Percentiles rank a stretch among this genome's conserved stretches.
Conservation (phyloP, 2,888 invertebrate genomes). For the Bellardia bayeri region DNA sequence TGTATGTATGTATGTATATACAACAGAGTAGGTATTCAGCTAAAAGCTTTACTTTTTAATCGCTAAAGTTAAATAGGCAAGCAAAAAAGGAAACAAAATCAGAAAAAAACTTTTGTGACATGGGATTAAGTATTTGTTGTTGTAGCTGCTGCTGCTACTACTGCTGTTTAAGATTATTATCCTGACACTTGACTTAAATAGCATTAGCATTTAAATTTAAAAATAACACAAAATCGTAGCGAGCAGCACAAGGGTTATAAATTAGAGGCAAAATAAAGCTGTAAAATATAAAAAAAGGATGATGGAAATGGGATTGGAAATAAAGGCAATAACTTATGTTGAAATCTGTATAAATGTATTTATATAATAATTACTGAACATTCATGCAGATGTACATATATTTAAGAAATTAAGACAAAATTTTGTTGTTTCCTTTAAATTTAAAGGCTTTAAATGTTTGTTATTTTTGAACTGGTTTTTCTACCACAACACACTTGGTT, state of each 20-base stretch:
- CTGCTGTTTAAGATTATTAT: conserved; percentile 54
- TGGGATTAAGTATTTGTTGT: conserved; percentile 53
- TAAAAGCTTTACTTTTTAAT: conserved; percentile 51
- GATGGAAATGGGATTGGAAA: neutral
- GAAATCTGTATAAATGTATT: neutral
- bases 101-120: conserved; percentile 36
- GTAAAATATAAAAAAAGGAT: neutral
- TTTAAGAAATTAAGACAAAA: conserved; percentile 1
- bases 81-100: conserved; percentile 9
- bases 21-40: conserved; percentile 4
- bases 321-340: neutral
- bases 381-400: neutral
- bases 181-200: conserved; percentile 67
- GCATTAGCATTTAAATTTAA: conserved; percentile 52
- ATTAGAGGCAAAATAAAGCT: conserved; percentile 15
- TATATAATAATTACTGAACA: neutral
- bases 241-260: conserved; percentile 17
- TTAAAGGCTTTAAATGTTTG: neutral
- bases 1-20: no score
- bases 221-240: conserved; percentile 28
- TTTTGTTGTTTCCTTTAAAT: neutral
- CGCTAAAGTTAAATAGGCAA: conserved; percentile 58
- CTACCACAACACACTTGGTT: no score
- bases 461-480: neutral
- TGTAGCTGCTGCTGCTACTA: conserved; percentile 7